These are phyloP conservation scores for Ataeniobius toweri DNA, from an alignment of 2,797 vertebrate species.

Conservation along the genomic window DNA sequence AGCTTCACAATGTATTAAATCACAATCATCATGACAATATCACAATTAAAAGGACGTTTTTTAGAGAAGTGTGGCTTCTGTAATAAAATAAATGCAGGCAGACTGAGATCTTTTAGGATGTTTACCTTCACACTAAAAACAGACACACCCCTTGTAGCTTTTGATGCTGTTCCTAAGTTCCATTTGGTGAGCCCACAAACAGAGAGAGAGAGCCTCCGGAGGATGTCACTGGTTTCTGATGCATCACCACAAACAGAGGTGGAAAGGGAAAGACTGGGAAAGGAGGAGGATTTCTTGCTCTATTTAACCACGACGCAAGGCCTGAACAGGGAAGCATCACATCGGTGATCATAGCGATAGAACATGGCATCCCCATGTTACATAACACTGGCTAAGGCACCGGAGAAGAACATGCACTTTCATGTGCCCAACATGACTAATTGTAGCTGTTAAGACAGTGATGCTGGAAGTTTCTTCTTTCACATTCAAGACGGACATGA, in stretches of 20 bases:
- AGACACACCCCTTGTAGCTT: constrained; percentile 34
- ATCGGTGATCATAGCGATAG: constrained; percentile 43
- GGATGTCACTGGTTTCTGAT: constrained; percentile 44
- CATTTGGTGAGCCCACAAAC: constrained; percentile 65
- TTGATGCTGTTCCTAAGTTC: constrained; percentile 46
- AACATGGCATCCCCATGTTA: constrained; percentile 45
- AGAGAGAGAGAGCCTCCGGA: constrained; percentile 48
- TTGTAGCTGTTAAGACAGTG: not conserved
- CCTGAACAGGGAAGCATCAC: constrained; percentile 38
- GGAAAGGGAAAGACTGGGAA: constrained; percentile 29
- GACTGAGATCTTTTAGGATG: not conserved
- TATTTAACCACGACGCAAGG: constrained; percentile 56
- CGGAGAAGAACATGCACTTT: constrained; percentile 32
- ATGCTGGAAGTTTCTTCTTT: not conserved
- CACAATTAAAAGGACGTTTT: too few relatives aligned
- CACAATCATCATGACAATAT: too few relatives aligned
- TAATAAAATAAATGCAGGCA: not conserved
- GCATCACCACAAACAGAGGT: constrained; percentile 34
- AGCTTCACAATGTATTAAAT: too few relatives aligned
- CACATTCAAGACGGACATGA: not conserved
- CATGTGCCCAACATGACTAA: constrained; percentile 24
- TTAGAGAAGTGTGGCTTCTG: not conserved
- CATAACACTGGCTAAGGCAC: constrained; percentile 44
- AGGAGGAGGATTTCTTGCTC: constrained; percentile 60
- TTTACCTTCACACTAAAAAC: not conserved